These are phyloP conservation scores for Potamilus streckersoni DNA, from an alignment of 1,140 invertebrate genomes.

Conservation along the genomic window DNA sequence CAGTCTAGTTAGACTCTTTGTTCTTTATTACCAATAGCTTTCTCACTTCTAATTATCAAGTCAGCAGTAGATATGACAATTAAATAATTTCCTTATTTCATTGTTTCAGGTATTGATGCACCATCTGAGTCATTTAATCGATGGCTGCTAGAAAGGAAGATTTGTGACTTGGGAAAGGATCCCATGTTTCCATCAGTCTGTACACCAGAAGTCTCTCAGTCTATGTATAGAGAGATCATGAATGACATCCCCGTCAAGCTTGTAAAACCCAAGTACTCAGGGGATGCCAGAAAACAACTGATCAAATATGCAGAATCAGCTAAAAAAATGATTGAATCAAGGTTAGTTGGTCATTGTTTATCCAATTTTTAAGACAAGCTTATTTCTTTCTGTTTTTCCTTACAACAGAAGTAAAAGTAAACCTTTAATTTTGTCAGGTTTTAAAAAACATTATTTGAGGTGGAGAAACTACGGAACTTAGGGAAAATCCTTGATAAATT, in stretches of 20 bases:
- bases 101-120: slow-evolving; percentile 83
- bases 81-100: slow-evolving; percentile 4
- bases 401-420: background rate
- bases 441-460: too few species aligned
- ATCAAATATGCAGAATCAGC: slow-evolving; percentile 96
- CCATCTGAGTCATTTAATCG: slow-evolving; percentile 96
- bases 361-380: background rate
- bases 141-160: slow-evolving; percentile 95
- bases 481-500: too few species aligned
- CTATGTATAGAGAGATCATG: slow-evolving; percentile 98
- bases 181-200: slow-evolving; percentile 91
- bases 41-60: background rate
- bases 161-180: slow-evolving; percentile 83
- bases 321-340: slow-evolving; percentile 95
- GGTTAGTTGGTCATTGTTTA: slow-evolving; percentile 55
- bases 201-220: slow-evolving; percentile 90
- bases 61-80: background rate
- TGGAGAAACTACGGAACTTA: too few species aligned
- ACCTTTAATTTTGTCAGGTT: background rate
- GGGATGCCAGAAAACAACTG: slow-evolving; percentile 95
- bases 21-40: background rate
- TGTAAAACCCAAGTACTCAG: slow-evolving; percentile 92
- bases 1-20: background rate
- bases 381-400: background rate
- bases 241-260: slow-evolving; percentile 98